Percentiles rank a stretch among this genome's conserved stretches.
These are phyloP conservation scores for Esox lucius DNA, from an alignment of 2,797 vertebrate species.

Conservation along the genomic window DNA sequence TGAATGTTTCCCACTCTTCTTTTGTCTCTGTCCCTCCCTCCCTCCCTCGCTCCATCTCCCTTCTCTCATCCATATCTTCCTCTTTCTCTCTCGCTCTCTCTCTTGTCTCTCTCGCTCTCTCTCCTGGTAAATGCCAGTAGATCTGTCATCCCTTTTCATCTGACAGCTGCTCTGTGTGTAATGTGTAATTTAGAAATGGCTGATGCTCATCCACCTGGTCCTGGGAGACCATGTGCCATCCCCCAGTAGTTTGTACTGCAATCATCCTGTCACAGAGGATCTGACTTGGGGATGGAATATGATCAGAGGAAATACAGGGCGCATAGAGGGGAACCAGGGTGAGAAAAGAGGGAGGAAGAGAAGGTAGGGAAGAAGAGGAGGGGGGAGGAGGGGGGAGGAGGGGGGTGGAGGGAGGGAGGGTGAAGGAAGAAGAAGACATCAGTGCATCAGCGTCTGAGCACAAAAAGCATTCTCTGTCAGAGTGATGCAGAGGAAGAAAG, in stretches of 20 bases:
- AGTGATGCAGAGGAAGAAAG: constrained; percentile 5
- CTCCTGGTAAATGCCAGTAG: constrained; percentile 19
- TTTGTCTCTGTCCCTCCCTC: constrained; percentile 19
- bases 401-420: constrained; percentile 16
- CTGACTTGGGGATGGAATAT: constrained; percentile 37
- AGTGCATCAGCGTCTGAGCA: background rate
- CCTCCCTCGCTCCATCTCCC: constrained; percentile 19
- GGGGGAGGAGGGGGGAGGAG: constrained; percentile 15
- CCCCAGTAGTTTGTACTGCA: constrained; percentile 38
- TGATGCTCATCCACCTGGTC: constrained; percentile 46
- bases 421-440: constrained; percentile 18
- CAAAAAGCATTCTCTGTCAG: constrained; percentile 8
- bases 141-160: constrained; percentile 52
- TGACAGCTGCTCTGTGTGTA: constrained; percentile 22
- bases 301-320: constrained; percentile 38
- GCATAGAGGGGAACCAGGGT: background rate
- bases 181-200: constrained; percentile 51
- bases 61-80: constrained; percentile 13
- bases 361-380: constrained; percentile 14
- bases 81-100: background rate
- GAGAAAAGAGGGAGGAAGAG: background rate
- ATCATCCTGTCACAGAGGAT: constrained; percentile 42
- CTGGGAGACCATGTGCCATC: constrained; percentile 45
- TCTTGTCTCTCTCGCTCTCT: constrained; percentile 16
- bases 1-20: background rate